A percentile compares a stretch with the other conserved stretches of the same genome.
phyloP scores from a whole-genome alignment of 2,888 invertebrate genomes.

The Oligia latruncula region DNA sequence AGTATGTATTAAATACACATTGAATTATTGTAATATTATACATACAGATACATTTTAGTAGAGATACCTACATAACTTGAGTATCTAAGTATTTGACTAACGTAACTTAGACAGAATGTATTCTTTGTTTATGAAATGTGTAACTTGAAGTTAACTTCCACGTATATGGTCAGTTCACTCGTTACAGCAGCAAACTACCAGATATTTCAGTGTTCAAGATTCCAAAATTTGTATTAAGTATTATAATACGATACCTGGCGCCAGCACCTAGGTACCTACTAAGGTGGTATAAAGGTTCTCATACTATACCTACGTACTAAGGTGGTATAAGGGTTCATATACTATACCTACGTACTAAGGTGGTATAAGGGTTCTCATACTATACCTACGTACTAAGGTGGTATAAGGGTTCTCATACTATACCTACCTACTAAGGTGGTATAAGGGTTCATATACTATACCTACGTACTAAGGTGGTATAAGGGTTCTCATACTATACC shows the following conservation, averaged over 20 bases:
- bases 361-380: too few species aligned
- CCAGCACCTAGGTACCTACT: not conserved
- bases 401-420: too few species aligned
- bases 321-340: too few species aligned
- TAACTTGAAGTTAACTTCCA: not conserved
- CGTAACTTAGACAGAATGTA: slow-evolving; percentile 1
- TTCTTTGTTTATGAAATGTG: not conserved
- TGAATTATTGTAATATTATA: not conserved
- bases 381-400: not conserved
- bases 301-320: not conserved
- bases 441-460: too few species aligned
- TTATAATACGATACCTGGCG: too few species aligned
- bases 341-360: not conserved
- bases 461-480: not conserved
- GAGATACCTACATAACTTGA: not conserved
- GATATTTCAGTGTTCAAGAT: not conserved
- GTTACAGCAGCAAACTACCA: not conserved
- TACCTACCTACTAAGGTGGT: not conserved
- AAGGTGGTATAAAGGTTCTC: too few species aligned
- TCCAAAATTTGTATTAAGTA: not conserved
- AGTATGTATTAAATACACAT: not conserved
- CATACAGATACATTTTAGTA: not conserved
- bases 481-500: too few species aligned
- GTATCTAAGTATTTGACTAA: not conserved
- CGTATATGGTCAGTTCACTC: not conserved